These are phyloP conservation scores for Porites lutea DNA, from an alignment of 64 coral and sea anemone species.

Conservation along the genomic window DNA sequence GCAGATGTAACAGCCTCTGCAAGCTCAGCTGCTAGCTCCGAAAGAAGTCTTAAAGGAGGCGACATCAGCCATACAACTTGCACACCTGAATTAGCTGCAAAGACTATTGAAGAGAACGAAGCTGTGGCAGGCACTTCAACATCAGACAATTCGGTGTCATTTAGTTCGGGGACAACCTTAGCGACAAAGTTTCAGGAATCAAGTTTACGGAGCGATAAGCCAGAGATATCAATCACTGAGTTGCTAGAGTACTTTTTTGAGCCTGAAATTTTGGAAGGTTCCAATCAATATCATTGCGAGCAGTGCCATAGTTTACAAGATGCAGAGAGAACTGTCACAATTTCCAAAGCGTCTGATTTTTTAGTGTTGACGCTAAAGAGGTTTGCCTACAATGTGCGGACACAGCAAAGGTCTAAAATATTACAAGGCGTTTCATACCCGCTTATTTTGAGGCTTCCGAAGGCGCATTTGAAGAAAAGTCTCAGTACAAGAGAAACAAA, in stretches of 20 bases:
- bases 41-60: constrained; percentile 92
- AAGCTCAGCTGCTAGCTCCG: constrained; percentile 18
- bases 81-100: constrained; percentile 50
- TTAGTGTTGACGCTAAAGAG: constrained; percentile 91
- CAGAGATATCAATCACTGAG: constrained; percentile 60
- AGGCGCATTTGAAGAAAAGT: background rate
- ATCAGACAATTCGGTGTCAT: constrained; percentile 10
- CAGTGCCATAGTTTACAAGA: constrained; percentile 85
- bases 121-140: constrained; percentile 30
- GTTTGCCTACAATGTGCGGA: constrained; percentile 87
- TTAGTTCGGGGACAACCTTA: background rate
- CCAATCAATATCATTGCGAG: constrained; percentile 93
- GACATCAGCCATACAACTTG: constrained; percentile 66
- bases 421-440: constrained; percentile 95
- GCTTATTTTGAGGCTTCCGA: constrained; percentile 53
- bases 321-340: constrained; percentile 87
- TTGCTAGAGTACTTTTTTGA: constrained; percentile 94
- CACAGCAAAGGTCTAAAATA: constrained; percentile 91
- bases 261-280: constrained; percentile 84
- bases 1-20: constrained; percentile 10
- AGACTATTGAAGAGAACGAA: constrained; percentile 36
- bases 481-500: background rate
- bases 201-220: constrained; percentile 27
- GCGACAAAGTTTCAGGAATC: background rate
- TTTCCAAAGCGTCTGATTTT: constrained; percentile 80